Evolutionary conservation across 2,888 invertebrate species (phyloP), one percentile per base, ranked within the genome.

Genomic region (Leptogaster cylindrica): DNA sequence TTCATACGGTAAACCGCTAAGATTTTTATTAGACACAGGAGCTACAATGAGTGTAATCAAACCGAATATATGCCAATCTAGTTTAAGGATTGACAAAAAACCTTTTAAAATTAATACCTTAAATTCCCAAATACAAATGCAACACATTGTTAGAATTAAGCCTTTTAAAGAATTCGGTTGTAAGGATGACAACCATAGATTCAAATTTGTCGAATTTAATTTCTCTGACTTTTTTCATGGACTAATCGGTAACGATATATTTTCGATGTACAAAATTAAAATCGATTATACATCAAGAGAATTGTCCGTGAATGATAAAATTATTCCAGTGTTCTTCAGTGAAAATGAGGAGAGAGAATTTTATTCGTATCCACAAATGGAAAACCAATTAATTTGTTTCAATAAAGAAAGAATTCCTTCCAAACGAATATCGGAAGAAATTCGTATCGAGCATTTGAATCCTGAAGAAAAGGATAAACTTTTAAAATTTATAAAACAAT

Each of bases 401-500:
- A 14, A 31, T 28, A 31, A 10, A 6, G 31, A 28, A 27, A 51
- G 51, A 52, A 31, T 16, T 31, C 16, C 31, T 18, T 52, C 33
- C 10, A 33, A 16, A 33, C 8, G 23, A 8, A 20, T 20, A n/a
- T 14, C 14, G 25, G 36, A 58, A 36, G 20, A 36, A 36, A 36
- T 67, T 10, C 36, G 51, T 18, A 28, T 18, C 7, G 48, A 61
- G 10, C 66, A 66, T 48, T 46, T 66, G 6, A 66, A 66, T 27
- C n/a, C 16, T 25, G 66, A 66, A 18, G 66, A 66, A 31, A 33
- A 5, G 1, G 18, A 44, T 7, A 41, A 66, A 33, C 8, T 66
- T 27, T 31, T 0, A 1, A 39, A 36, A 2, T 18, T 58, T 8
- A 16, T 66, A 14, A 61, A 66, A n/a, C 27, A 50, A 25, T 50